Evolutionary conservation across 2,888 invertebrate species (phyloP).

Genomic region (Heteromyza rotundicornis): DNA sequence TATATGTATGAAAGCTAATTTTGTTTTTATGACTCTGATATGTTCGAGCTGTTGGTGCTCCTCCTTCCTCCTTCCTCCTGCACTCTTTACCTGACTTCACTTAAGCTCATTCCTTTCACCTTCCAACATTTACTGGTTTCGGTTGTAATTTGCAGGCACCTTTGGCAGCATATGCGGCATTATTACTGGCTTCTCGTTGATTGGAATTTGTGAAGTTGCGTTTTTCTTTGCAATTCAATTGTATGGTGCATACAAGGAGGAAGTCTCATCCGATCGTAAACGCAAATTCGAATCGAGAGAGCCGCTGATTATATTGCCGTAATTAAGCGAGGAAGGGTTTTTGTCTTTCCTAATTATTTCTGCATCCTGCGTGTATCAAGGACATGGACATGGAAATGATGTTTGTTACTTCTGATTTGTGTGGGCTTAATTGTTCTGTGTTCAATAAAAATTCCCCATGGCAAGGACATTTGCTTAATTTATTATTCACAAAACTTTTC

Average conservation of each 20-base stretch:
- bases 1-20: conserved; percentile 15
- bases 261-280: conserved; percentile 35
- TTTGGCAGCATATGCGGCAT: conserved; percentile 71
- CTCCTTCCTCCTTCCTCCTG: conserved; percentile 19
- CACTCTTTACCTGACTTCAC: conserved; percentile 11
- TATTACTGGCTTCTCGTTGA: conserved; percentile 70
- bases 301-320: conserved; percentile 48
- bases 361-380: too few species aligned
- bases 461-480: not conserved
- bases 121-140: not conserved
- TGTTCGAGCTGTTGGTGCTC: conserved; percentile 4
- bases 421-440: too few species aligned
- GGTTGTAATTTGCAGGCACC: conserved; percentile 65
- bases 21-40: conserved; percentile 21
- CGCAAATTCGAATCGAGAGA: conserved; percentile 11
- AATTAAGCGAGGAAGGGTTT: too few species aligned
- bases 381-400: too few species aligned
- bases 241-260: conserved; percentile 41
- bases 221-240: conserved; percentile 67
- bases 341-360: too few species aligned
- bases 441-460: too few species aligned
- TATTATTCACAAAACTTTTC: too few species aligned
- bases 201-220: conserved; percentile 67
- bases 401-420: too few species aligned
- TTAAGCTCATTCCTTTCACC: not conserved